Evolutionary conservation across 2,888 invertebrate species (phyloP), one percentile per base, ranked within the genome.

Genomic region (Apotomis betuletana): DNA sequence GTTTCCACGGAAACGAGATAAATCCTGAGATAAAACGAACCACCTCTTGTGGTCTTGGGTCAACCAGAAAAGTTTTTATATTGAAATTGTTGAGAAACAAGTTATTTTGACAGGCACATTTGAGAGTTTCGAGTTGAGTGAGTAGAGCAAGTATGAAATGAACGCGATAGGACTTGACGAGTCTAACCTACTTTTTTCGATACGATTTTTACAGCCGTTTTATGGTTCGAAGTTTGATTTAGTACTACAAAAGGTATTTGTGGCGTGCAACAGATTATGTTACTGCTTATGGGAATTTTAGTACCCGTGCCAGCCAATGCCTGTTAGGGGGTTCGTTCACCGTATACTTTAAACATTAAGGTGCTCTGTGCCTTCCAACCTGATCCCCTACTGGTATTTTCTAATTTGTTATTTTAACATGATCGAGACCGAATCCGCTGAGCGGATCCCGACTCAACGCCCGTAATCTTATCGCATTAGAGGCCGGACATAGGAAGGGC

Each of bases 401-500:
- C 46, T 60, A 15, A 51, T 60, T 57, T 69, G 62, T 62, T 62
- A 63, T 58, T 64, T 58, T 41, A 55, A 15, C 57, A n/a, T 55
- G 10, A 27, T 27, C 51, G 55, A 67, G 64, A 74, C 73, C 65
- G 74, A 73, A 75, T 74, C 64, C 65, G 73, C 75, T 15, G 73
- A 62, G 74, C 69, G 77, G 70, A 76, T 77, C 78, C 82, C 77
- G 81, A 80, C 78, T 79, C 82, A 82, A 78, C 79, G 83, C 80
- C 83, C 82, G 86, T 90, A 91, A 91, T 91, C 91, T 92, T 90
- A 91, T 91, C 91, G 87, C 86, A 86, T 88, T 88, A 86, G 88
- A 89, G 90, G 85, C 91, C 92, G 92, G 92, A 92, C 92, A 92
- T 92, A 92, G 91, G 91, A 92, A 92, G 91, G 91, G 90, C 90